phyloP scores from a whole-genome alignment of 1,140 invertebrate genomes.

The Leptoteleia sp. region DNA sequence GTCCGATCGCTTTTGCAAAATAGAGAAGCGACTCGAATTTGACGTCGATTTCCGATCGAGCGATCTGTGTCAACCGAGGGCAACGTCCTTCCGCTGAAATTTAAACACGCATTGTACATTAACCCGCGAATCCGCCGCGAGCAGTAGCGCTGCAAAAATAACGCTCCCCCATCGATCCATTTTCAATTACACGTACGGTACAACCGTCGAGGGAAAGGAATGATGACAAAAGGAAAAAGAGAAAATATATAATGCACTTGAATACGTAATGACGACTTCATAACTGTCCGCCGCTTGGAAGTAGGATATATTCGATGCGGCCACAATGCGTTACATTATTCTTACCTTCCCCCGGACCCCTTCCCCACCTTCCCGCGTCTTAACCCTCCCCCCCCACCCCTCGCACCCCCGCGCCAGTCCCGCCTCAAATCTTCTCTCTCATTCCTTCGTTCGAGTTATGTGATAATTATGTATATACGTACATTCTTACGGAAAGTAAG shows the following conservation, averaged over 20 bases:
- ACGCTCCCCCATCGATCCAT: slow-evolving; percentile 24
- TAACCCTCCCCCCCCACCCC: no score
- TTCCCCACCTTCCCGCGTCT: neutral
- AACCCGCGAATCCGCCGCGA: neutral
- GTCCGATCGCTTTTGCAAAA: no score
- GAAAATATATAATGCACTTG: slow-evolving; percentile 29
- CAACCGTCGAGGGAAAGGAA: slow-evolving; percentile 18
- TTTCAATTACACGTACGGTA: slow-evolving; percentile 41
- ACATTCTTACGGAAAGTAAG: slow-evolving; percentile 4
- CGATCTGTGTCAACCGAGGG: no score
- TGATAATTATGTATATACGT: slow-evolving; percentile 35
- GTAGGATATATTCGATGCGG: slow-evolving; percentile 30
- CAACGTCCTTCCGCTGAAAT: no score
- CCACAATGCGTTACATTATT: slow-evolving; percentile 20
- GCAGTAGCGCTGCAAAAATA: slow-evolving; percentile 12
- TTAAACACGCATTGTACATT: slow-evolving; percentile 2
- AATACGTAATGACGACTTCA: slow-evolving; percentile 49
- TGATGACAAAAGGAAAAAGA: slow-evolving; percentile 36
- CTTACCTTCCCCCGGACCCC: neutral
- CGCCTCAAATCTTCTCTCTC: neutral
- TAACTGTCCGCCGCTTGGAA: slow-evolving; percentile 30
- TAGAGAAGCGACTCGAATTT: no score
- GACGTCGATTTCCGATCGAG: no score
- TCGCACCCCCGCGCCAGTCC: neutral
- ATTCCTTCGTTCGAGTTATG: slow-evolving; percentile 11